Evolutionary conservation across 2,113 vertebrate genomes (phyloP).

Genomic region (Anser cygnoides): DNA sequence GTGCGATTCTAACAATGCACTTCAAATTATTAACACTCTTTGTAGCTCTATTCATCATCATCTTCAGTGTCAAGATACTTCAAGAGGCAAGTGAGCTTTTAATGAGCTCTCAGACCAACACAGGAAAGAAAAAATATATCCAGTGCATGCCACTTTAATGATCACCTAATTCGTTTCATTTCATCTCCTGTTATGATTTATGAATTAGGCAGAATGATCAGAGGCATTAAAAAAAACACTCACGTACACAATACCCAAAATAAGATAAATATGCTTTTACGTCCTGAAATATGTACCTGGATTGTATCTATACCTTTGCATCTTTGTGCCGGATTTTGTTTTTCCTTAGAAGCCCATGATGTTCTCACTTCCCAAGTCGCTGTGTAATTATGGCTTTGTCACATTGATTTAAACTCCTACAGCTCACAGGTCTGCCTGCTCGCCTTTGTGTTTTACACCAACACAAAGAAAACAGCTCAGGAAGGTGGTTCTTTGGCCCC

Average conservation of each 20-base stretch:
- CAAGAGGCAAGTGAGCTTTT: conserved; percentile 63
- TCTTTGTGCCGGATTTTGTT: background rate
- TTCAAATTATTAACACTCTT: conserved; percentile 55
- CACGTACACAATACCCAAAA: background rate
- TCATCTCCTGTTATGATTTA: conserved; percentile 49
- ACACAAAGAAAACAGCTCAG: conserved; percentile 21
- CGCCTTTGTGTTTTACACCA: background rate
- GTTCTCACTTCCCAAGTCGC: background rate
- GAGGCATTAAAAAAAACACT: background rate
- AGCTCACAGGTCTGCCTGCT: background rate
- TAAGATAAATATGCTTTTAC: background rate
- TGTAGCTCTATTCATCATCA: conserved; percentile 67
- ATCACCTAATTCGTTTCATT: conserved; percentile 57
- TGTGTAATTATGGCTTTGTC: conserved; percentile 47
- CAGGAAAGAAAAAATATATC: conserved; percentile 16
- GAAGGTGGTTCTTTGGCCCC: conserved; percentile 17
- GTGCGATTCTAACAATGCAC: conserved; percentile 14
- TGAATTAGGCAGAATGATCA: conserved; percentile 40
- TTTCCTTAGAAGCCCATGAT: background rate
- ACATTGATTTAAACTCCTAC: conserved; percentile 47
- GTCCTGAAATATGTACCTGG: background rate
- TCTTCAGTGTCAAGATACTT: conserved; percentile 52
- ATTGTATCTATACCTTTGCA: background rate
- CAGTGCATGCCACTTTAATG: conserved; percentile 25
- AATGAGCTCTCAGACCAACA: conserved; percentile 64